Conservation (phyloP, 2,888 invertebrate species). For the Malacosoma neustria region DNA sequence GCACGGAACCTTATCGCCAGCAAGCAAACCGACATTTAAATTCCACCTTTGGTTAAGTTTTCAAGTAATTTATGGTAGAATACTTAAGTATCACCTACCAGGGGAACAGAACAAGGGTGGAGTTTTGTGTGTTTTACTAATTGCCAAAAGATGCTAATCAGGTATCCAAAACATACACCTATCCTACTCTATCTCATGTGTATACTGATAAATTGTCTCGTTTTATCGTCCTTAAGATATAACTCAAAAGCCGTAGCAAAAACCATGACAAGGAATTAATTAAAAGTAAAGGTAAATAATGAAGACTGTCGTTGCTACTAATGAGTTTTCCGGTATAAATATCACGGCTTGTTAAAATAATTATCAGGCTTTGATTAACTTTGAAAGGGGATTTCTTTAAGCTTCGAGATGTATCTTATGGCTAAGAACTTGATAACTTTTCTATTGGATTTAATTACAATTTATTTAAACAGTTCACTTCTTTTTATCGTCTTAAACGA, state of each 20-base stretch:
- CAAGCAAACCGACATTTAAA: constrained; percentile 12
- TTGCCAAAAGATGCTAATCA: constrained; percentile 77
- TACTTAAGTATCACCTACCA: constrained; percentile 72
- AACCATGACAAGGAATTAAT: constrained; percentile 77
- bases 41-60: constrained; percentile 68
- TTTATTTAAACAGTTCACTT: too few relatives aligned
- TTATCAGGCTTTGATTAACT: not conserved
- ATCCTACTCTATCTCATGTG: constrained; percentile 25
- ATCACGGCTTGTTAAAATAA: constrained; percentile 1
- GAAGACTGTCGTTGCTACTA: constrained; percentile 68
- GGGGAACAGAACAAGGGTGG: constrained; percentile 73
- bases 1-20: not conserved
- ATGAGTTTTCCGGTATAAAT: constrained; percentile 51
- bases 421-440: too few relatives aligned
- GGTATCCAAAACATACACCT: constrained; percentile 46
- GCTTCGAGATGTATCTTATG: too few relatives aligned
- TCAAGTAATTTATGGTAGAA: constrained; percentile 71
- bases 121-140: constrained; percentile 79
- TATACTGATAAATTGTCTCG: constrained; percentile 25
- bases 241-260: constrained; percentile 71
- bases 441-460: too few relatives aligned
- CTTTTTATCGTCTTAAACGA: too few relatives aligned
- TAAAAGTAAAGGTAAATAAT: constrained; percentile 73
- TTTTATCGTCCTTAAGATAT: constrained; percentile 47
- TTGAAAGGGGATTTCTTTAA: not conserved